Percentiles rank a stretch among this genome's conserved stretches.
These are phyloP conservation scores for Dicaeum eximium DNA, from an alignment of 2,113 vertebrate genomes.

Conservation along the genomic window DNA sequence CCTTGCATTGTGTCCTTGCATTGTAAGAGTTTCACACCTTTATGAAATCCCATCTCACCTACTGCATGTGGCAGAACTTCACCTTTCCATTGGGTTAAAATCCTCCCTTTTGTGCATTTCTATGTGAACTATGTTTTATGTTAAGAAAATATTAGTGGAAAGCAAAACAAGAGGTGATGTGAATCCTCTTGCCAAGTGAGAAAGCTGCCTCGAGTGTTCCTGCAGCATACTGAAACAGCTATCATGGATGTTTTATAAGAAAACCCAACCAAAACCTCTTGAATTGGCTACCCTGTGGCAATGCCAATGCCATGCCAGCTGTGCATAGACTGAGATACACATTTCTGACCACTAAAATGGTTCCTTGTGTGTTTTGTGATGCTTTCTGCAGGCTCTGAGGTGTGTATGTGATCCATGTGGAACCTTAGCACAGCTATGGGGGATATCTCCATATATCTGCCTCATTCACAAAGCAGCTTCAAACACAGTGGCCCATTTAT, in stretches of 20 bases:
- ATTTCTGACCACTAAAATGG: not conserved
- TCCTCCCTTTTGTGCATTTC: not conserved
- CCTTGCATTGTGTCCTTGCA: not conserved
- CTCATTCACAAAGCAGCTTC: not conserved
- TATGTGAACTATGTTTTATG: not conserved
- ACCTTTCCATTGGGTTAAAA: not conserved
- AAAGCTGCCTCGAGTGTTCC: not conserved
- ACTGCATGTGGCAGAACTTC: not conserved
- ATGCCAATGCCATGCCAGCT: not conserved
- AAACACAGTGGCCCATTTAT: not conserved
- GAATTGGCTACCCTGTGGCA: not conserved
- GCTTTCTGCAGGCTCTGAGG: not conserved
- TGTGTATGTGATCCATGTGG: rapidly evolving
- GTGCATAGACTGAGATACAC: not conserved
- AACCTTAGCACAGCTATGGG: not conserved
- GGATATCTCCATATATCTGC: not conserved
- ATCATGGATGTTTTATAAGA: not conserved
- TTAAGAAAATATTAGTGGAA: not conserved
- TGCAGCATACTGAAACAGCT: not conserved
- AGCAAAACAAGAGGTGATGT: not conserved
- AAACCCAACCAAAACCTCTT: not conserved
- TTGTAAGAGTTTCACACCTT: not conserved
- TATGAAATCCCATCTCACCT: not conserved
- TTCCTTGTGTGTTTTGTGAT: not conserved
- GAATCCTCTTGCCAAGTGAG: not conserved